Base-by-base conservation (phyloP, 2,113 vertebrate species). In the Apteryx mantelli region DNA sequence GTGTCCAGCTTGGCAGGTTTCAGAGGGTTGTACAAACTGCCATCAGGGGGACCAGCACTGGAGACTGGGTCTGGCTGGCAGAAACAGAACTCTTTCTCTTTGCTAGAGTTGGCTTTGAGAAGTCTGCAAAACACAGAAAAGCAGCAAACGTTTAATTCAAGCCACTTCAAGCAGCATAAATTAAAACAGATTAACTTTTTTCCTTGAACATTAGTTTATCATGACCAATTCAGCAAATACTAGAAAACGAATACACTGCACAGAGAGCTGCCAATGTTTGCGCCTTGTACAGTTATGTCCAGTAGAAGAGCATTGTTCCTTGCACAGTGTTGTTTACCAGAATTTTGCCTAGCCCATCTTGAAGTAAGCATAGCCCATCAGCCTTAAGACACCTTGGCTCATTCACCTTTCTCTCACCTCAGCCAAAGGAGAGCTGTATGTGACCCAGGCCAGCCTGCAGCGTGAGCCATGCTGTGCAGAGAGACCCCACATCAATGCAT, bases 1-100 rank as follows among this genome's bases (percentile, higher is more conserved):
- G 98, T 95, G 99, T 99, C 99, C 99, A 99, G 99, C 99, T 99
- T 99, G 99, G 98, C 99, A 97, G 98, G 98, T 98, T 99, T 99
- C 99, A 99, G 97, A 61, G 98, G 95, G 96, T 97, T 92, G 97
- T 98, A 93, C 98, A 97, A 97, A 97, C 95, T 98, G 99, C 99
- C 99, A 99, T 99, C 95, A 95, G 97, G 91, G 97, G 97, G 56
- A 96, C 98, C 97, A 94, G 97, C 90, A 86, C 93, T 89, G 83
- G 96, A 97, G 96, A 96, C 86, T 64, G 93, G 96, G 86, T 94
- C 91, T 89, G 96, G 86, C 32, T 79, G 97, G 96, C 90, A 66
- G 89, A 80, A 81, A 83, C 78, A 46, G 56, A 65, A 5, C 36
- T 34, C 84, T 56, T 48, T 55, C 61, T 91, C 91, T 65, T 89